Conservation (phyloP, 2,888 invertebrate genomes). For the Microctonus hyperodae region DNA sequence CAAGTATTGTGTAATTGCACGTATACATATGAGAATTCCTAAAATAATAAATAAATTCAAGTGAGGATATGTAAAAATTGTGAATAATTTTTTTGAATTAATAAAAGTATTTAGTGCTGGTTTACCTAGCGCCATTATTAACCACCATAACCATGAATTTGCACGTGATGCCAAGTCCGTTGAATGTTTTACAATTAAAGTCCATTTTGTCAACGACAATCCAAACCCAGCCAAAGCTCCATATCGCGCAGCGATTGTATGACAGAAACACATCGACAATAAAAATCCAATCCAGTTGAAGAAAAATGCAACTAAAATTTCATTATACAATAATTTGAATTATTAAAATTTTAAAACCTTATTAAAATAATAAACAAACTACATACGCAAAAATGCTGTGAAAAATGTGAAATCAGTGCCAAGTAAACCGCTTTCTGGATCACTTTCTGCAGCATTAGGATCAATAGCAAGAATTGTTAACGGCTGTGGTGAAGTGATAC, state of each 20-base stretch:
- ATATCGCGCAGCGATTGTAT: conserved; percentile 91
- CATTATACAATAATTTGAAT: background rate
- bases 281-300: conserved; percentile 97
- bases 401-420: conserved; percentile 95
- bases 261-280: conserved; percentile 91
- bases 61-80: background rate
- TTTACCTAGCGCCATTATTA: conserved; percentile 90
- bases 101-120: too few relatives aligned
- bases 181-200: conserved; percentile 90
- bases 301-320: conserved; percentile 82
- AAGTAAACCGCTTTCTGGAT: conserved; percentile 80
- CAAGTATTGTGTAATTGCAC: conserved; percentile 86
- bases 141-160: conserved; percentile 93
- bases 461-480: conserved; percentile 81
- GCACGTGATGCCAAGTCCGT: conserved; percentile 86
- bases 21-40: conserved; percentile 86
- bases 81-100: background rate
- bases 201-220: conserved; percentile 93
- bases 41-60: conserved; percentile 50
- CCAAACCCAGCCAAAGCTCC: conserved; percentile 94
- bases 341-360: background rate
- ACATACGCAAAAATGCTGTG: conserved; percentile 85
- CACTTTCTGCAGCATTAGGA: conserved; percentile 74
- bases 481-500: conserved; percentile 66
- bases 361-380: too few relatives aligned